Evolutionary conservation across 2,888 invertebrate species (phyloP), one percentile per base, ranked within the genome.

Genomic region (Sarcophaga subvicina): DNA sequence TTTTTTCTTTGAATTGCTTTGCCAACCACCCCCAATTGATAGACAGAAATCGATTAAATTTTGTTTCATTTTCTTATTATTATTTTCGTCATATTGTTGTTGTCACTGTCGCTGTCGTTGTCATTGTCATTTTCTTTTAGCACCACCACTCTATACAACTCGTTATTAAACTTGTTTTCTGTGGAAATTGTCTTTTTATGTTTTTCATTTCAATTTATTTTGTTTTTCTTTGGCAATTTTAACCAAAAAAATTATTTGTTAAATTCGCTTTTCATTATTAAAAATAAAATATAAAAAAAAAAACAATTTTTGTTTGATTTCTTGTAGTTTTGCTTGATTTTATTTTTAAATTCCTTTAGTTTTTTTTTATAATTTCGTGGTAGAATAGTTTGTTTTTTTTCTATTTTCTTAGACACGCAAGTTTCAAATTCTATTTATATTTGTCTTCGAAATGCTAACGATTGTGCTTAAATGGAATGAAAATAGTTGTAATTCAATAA

Each of bases 11-110:
- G 37, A 37, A 37, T 37, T 37, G 37, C 4, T 4, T 37, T 27
- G 0, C 25, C 22, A n/a, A 70, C 20, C 62, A 14, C 2, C 20
- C 8, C 14, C 27, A 14, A n/a, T 3, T 49, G 49, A 47, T 10
- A 22, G 20, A 12, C 37, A 67, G 47, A 69, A 62, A 78, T 67
- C 67, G 60, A 77, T 67, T 60, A 62, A 78, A 63, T 49, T 25
- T 17, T 63, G 37, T 70, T 78, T 49, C n/a, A 4, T 10, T 63
- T 54, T 62, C 12, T 69, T 49, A 14, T 69, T 47, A 27, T 5
- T 47, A 27, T 5, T 69, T 60, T 62, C 3, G 25, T n/a, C 10
- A 37, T 37, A 37, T 37, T 6, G 37, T 6, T 2, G 37, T 37
- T 37, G 37, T 37, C 37, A 2, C 10, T 37, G 47, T 69, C 14